A percentile compares a stretch with the other conserved stretches of the same genome.
Conservation (phyloP, 53 echinoderm and acorn worm species). For the Apostichopus leukothele region DNA sequence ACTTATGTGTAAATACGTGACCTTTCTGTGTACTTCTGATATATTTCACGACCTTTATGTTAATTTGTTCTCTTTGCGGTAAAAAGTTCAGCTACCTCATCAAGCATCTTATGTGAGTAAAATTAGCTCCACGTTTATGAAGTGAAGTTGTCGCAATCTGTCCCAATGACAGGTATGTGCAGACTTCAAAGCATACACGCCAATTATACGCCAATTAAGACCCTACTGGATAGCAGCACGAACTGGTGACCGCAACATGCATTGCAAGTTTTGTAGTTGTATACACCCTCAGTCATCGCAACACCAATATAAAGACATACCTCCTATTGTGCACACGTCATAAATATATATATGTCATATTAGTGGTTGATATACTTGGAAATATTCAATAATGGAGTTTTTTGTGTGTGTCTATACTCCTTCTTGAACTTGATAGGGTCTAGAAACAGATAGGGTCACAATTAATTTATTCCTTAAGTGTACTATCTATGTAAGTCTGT, state of each 20-base stretch:
- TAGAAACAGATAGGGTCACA: no score
- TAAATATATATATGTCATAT: background rate
- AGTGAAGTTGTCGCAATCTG: constrained; percentile 20
- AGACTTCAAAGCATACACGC: background rate
- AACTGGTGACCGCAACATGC: constrained; percentile 15
- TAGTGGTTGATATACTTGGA: background rate
- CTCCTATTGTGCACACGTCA: background rate
- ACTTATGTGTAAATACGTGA: background rate
- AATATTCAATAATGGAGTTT: background rate
- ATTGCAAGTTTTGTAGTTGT: background rate
- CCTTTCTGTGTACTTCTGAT: constrained; percentile 10
- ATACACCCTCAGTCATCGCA: background rate
- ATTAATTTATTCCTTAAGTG: no score
- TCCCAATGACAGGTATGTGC: constrained; percentile 7
- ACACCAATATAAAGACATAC: background rate
- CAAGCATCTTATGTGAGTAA: background rate
- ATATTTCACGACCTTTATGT: no score
- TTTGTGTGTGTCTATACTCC: background rate
- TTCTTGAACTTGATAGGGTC: no score
- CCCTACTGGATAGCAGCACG: constrained; percentile 8
- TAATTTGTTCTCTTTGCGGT: no score
- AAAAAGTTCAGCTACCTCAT: background rate
- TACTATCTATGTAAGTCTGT: no score
- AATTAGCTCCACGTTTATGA: constrained; percentile 6
- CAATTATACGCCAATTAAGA: constrained; percentile 27